Evolutionary conservation across 1,140 invertebrate genomes (phyloP).

Genomic region (Anthonomus grandis): DNA sequence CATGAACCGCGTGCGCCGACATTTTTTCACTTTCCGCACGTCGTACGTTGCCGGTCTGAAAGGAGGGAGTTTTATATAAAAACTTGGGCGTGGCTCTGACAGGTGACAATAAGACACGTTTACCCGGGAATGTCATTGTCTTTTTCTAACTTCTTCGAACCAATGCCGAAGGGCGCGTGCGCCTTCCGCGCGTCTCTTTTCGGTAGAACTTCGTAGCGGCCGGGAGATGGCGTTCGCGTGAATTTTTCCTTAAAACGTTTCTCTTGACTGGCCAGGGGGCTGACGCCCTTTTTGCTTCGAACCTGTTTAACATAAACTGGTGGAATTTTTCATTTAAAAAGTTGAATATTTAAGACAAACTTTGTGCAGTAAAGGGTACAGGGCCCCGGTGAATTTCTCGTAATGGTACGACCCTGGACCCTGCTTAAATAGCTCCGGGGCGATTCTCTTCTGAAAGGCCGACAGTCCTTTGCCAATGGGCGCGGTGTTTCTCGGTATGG

Average conservation of each 20-base stretch:
- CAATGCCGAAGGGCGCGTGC: conserved; percentile 26
- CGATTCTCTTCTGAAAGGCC: conserved; percentile 31
- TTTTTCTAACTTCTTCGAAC: neutral
- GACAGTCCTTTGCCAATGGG: conserved; percentile 34
- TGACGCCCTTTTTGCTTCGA: conserved; percentile 26
- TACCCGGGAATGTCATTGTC: conserved; percentile 25
- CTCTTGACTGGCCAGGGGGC: conserved; percentile 28
- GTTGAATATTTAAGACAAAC: conserved; percentile 7
- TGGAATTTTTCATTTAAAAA: neutral
- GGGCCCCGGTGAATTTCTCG: conserved; percentile 22
- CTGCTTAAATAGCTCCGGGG: conserved; percentile 19
- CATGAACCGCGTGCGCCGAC: conserved; percentile 24
- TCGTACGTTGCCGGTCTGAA: conserved; percentile 38
- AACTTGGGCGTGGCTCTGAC: neutral
- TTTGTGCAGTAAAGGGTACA: conserved; percentile 25
- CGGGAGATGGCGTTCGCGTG: conserved; percentile 33
- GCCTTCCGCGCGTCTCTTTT: neutral
- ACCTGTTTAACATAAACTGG: conserved; percentile 21
- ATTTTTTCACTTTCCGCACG: conserved; percentile 21
- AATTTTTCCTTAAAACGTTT: conserved; percentile 31
- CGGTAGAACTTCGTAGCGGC: conserved; percentile 23
- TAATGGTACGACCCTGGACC: conserved; percentile 30
- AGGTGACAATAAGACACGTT: neutral
- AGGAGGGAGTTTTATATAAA: neutral
- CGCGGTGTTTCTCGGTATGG: conserved; percentile 27